Conservation (phyloP, 1,140 invertebrate genomes). For the Formica selysi region DNA sequence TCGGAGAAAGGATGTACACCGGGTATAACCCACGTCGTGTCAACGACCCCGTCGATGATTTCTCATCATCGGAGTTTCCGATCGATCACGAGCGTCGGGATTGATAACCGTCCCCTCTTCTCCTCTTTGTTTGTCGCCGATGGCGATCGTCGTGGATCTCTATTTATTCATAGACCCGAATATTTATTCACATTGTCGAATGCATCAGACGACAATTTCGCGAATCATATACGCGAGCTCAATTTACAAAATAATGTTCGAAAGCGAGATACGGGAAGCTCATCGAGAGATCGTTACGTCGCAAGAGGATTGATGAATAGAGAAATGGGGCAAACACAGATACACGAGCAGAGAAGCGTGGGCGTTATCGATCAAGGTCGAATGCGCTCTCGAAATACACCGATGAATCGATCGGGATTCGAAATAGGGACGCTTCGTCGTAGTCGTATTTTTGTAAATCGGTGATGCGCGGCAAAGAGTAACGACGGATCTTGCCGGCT, state of each 20-base stretch:
- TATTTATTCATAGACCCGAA: conserved; percentile 4
- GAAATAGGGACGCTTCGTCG: conserved; percentile 31
- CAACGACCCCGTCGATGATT: conserved; percentile 21
- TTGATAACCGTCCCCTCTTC: neutral
- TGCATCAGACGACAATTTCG: neutral
- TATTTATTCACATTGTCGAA: neutral
- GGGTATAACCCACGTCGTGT: conserved; percentile 11
- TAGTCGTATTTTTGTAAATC: conserved; percentile 43
- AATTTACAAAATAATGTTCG: neutral
- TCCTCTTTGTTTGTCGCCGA: conserved; percentile 3
- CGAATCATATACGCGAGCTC: neutral
- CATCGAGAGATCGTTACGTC: neutral
- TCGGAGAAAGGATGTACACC: neutral
- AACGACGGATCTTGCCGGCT: neutral
- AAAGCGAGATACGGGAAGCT: neutral
- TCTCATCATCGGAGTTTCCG: conserved; percentile 13
- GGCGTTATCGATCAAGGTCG: conserved; percentile 16
- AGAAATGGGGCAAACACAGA: neutral
- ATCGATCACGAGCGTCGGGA: conserved; percentile 12
- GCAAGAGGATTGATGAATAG: neutral
- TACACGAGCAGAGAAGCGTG: neutral
- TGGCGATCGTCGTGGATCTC: neutral
- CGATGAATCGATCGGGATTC: conserved; percentile 13
- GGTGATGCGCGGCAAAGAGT: neutral
- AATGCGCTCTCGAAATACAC: conserved; percentile 37